Conservation (phyloP, 1,140 invertebrate species). For the Notospermus geniculatus region DNA sequence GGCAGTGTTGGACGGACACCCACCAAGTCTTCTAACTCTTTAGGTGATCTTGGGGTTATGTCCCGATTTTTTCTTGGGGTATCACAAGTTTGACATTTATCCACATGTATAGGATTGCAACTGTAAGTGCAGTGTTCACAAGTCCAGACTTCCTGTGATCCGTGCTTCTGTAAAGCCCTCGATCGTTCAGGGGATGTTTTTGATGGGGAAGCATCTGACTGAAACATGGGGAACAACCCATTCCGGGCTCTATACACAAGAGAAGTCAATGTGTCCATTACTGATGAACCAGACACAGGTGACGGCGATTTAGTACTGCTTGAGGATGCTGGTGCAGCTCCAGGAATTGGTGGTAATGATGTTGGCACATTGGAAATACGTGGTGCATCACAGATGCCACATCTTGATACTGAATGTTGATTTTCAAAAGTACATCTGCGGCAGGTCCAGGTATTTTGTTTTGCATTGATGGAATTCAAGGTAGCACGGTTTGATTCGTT, state of each 20-base stretch:
- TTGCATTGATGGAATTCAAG: no score
- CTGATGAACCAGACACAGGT: no score
- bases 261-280: not conserved
- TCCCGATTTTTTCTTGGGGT: conserved; percentile 14
- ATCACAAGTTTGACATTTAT: conserved; percentile 32
- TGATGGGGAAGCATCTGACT: not conserved
- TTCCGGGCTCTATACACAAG: not conserved
- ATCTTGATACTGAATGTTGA: no score
- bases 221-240: not conserved
- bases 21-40: conserved; percentile 64
- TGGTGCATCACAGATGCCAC: no score
- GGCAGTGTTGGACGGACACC: conserved; percentile 71
- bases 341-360: no score
- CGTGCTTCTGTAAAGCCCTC: not conserved
- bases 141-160: conserved; percentile 29
- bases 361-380: no score
- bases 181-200: no score
- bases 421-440: no score
- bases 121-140: conserved; percentile 36
- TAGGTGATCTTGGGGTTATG: not conserved
- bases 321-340: not conserved
- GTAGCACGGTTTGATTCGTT: no score
- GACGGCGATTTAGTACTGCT: not conserved
- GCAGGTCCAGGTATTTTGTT: not conserved
- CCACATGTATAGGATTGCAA: conserved; percentile 34